Percentiles rank a stretch among this genome's conserved stretches.
Conservation (phyloP, 1,140 invertebrate genomes). For the Macrobrachium nipponense region DNA sequence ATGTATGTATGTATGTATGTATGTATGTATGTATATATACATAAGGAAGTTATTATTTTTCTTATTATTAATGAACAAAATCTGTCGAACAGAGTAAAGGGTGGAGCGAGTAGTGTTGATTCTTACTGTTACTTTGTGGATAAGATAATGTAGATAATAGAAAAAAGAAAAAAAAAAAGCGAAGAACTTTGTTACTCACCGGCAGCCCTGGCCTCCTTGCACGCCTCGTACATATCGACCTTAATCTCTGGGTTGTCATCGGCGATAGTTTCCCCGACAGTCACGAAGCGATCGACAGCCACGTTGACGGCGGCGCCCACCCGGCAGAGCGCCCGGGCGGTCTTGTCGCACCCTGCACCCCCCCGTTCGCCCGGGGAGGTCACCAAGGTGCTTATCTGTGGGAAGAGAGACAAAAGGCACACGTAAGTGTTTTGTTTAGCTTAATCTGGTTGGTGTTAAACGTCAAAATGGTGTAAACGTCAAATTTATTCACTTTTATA, state of each 20-base stretch:
- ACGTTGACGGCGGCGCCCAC: conserved; percentile 96
- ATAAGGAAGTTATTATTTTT: too few species aligned
- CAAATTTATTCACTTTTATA: too few species aligned
- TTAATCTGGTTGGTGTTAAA: too few species aligned
- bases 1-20: too few species aligned
- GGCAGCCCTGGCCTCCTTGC: conserved; percentile 93
- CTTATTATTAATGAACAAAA: too few species aligned
- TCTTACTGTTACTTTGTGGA: too few species aligned
- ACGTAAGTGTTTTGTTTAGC: background rate
- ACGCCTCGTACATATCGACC: conserved; percentile 97
- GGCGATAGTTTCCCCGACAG: conserved; percentile 97
- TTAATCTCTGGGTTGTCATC: conserved; percentile 98
- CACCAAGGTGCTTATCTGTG: conserved; percentile 57
- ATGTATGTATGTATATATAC: too few species aligned
- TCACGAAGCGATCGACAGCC: conserved; percentile 96
- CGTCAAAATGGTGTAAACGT: too few species aligned
- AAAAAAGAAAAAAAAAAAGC: too few species aligned
- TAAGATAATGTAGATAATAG: too few species aligned
- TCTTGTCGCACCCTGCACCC: conserved; percentile 55
- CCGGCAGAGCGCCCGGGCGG: conserved; percentile 80
- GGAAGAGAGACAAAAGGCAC: background rate
- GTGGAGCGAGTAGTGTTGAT: too few species aligned
- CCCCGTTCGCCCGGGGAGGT: conserved; percentile 59
- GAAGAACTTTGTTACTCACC: conserved; percentile 74
- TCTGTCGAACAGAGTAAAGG: too few species aligned